Conservation (phyloP, 1,140 invertebrate species). For the Drosophila sulfurigaster region DNA sequence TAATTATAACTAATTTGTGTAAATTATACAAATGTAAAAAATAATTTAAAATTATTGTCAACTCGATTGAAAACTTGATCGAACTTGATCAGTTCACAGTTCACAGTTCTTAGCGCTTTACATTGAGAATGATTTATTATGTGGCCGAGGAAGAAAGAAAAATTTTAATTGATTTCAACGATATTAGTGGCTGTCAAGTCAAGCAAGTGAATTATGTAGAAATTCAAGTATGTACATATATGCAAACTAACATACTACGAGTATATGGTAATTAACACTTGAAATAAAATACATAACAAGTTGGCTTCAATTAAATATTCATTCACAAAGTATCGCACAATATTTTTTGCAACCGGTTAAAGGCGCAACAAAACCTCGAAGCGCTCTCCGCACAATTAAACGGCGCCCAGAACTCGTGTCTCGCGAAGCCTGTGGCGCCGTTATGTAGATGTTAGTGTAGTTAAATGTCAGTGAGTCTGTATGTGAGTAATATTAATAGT, state of each 20-base stretch:
- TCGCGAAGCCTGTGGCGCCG: slow-evolving; percentile 21
- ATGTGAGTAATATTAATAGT: slow-evolving; percentile 24
- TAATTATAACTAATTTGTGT: too few species aligned
- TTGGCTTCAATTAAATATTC: slow-evolving; percentile 49
- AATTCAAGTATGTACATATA: slow-evolving; percentile 8
- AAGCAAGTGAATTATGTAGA: slow-evolving; percentile 10
- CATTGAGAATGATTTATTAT: too few species aligned
- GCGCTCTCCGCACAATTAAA: slow-evolving; percentile 59
- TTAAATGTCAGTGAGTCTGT: slow-evolving; percentile 52
- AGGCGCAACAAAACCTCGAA: slow-evolving; percentile 47
- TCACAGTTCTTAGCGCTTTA: too few species aligned
- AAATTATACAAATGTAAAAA: too few species aligned
- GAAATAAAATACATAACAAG: slow-evolving; percentile 52
- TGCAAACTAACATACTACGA: slow-evolving; percentile 24
- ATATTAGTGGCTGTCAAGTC: slow-evolving; percentile 50
- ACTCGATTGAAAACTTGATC: too few species aligned
- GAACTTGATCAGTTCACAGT: not conserved
- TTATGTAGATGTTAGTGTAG: slow-evolving; percentile 45
- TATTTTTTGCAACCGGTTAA: slow-evolving; percentile 64
- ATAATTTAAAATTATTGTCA: too few species aligned
- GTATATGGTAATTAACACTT: slow-evolving; percentile 66
- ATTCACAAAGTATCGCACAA: slow-evolving; percentile 54
- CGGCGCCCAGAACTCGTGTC: slow-evolving; percentile 59
- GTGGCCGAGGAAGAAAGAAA: not conserved
- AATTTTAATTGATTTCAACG: slow-evolving; percentile 63